These are phyloP conservation scores for Pecten maximus DNA, from an alignment of 2,888 invertebrate species.

Conservation along the genomic window DNA sequence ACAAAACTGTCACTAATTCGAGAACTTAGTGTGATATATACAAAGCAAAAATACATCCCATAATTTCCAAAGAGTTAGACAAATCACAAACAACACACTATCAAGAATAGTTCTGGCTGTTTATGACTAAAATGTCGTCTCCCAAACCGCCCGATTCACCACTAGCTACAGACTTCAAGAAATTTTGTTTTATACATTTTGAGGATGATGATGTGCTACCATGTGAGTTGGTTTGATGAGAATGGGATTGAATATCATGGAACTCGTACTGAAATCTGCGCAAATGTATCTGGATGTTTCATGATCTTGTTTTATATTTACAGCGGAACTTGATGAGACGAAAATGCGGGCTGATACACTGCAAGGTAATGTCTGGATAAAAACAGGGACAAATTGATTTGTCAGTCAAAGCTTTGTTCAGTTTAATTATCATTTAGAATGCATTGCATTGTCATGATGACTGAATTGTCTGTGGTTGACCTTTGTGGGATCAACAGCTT, in stretches of 20 bases:
- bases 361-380: background rate
- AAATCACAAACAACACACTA: background rate
- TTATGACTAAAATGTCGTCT: background rate
- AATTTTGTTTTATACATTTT: conserved; percentile 24
- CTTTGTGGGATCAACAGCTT: too few relatives aligned
- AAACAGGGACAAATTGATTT: background rate
- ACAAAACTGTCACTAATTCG: background rate
- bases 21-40: background rate
- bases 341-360: background rate
- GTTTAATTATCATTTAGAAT: too few relatives aligned
- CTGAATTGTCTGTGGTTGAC: too few relatives aligned
- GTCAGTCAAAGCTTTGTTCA: background rate
- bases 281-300: background rate
- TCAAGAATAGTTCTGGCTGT: background rate
- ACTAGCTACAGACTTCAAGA: conserved; percentile 2
- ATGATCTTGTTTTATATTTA: background rate
- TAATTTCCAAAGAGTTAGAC: background rate
- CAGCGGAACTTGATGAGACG: conserved; percentile 4
- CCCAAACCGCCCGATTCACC: background rate
- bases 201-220: background rate
- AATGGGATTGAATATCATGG: background rate
- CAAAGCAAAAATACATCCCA: background rate
- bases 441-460: too few relatives aligned
- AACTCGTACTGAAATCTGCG: background rate
- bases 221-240: background rate